A percentile compares a stretch with the other conserved stretches of the same genome.
Conservation (phyloP, 1,140 invertebrate species). For the Drosophila neocordata region DNA sequence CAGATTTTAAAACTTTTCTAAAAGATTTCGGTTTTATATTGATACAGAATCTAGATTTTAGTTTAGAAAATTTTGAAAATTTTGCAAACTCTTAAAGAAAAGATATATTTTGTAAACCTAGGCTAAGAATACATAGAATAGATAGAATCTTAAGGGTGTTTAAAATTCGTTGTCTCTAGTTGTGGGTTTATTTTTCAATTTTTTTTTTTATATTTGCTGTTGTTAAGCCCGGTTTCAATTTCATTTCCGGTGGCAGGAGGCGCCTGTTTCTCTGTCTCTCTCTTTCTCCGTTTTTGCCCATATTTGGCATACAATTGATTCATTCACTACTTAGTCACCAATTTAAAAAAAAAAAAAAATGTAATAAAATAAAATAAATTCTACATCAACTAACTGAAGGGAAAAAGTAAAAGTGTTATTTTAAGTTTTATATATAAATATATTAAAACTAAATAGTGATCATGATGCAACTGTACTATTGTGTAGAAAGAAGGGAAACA, state of each 20-base stretch:
- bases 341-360: background rate
- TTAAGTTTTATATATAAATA: background rate
- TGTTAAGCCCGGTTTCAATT: slow-evolving; percentile 63
- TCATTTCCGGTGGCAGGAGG: slow-evolving; percentile 73
- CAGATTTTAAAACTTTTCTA: too few relatives aligned
- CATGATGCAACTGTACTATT: slow-evolving; percentile 7
- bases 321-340: slow-evolving; percentile 10
- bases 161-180: background rate
- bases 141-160: too few relatives aligned
- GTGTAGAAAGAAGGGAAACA: background rate
- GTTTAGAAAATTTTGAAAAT: too few relatives aligned
- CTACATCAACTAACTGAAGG: background rate
- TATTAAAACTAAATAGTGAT: background rate
- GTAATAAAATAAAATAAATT: too few relatives aligned
- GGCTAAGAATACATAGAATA: too few relatives aligned
- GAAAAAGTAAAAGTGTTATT: slow-evolving; percentile 13
- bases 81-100: too few relatives aligned
- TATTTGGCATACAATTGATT: slow-evolving; percentile 19
- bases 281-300: slow-evolving; percentile 47
- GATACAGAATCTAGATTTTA: too few relatives aligned
- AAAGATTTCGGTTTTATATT: too few relatives aligned
- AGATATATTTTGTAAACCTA: too few relatives aligned
- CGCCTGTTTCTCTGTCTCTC: slow-evolving; percentile 35
- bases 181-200: too few relatives aligned
- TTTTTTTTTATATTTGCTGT: slow-evolving; percentile 5